Evolutionary conservation across 1,140 invertebrate species (phyloP), one percentile per base, ranked within the genome.

Genomic region (Papilio helenus): DNA sequence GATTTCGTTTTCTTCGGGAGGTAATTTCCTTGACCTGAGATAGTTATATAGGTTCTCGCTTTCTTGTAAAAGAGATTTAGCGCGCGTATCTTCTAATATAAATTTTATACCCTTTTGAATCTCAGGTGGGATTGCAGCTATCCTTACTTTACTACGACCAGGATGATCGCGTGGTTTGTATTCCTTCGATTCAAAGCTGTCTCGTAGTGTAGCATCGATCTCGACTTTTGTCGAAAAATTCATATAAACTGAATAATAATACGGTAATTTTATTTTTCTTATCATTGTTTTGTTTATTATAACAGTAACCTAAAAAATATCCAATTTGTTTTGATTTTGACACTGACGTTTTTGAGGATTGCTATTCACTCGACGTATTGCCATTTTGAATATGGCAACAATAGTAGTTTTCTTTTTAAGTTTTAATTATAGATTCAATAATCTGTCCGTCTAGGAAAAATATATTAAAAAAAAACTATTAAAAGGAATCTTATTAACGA

Each of bases 161-260:
- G 97, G 96, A 95, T 97, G 97, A 82, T 96, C 95, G 77, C 95
- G 95, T 14, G 96, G 95, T 90, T 97, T 97, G n/a, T 96, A 90
- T 79, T 93, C 86, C 12, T 96, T 91, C 26, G 95, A 92, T 61
- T 96, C 95, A 58, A 97, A 92, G 79, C 93, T 93, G 14, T 95
- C 87, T 68, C 95, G 84, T 16, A 96, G 85, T 44, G 83, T 85
- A 29, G 94, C 88, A 83, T 96, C 94, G 9, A 96, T 87, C 79
- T 95, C 95, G 16, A 95, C 89, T 88, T 94, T 95, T 39, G 93
- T 92, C 12, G 92, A 86, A 79, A 86, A 93, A 81, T 87, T 92
- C 26, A 72, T 20, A n/a, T 84, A 87, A 29, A 86, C 34, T 0
- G 84, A 79, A 18, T 84, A 85, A 55, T 87, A 82, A 58, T 86